A percentile compares a stretch with the other conserved stretches of the same genome.
These are phyloP conservation scores for Xenopus petersii DNA, from an alignment of 2,797 vertebrate species.

Conservation along the genomic window DNA sequence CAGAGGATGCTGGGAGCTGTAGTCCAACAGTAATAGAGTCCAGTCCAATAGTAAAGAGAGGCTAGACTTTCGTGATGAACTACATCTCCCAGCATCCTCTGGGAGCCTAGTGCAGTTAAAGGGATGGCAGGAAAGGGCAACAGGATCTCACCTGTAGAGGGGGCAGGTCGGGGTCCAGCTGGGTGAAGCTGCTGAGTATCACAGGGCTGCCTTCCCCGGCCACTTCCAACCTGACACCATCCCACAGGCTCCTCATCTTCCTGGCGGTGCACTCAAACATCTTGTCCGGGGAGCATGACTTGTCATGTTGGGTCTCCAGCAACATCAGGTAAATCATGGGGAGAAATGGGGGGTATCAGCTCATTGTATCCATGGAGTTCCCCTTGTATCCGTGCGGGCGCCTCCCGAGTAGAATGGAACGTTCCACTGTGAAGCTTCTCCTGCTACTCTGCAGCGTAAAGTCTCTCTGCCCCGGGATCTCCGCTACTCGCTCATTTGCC, in stretches of 20 bases:
- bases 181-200: conserved; percentile 89
- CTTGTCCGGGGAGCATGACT: conserved; percentile 64
- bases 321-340: conserved; percentile 33
- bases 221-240: conserved; percentile 86
- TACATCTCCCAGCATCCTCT: too few species aligned
- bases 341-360: conserved; percentile 4
- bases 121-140: too few species aligned
- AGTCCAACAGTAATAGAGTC: too few species aligned
- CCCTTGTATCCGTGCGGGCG: too few species aligned
- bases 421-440: neutral
- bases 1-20: too few species aligned
- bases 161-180: conserved; percentile 90
- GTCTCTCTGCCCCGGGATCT: neutral
- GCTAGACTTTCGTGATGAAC: too few species aligned
- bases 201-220: conserved; percentile 79
- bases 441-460: conserved; percentile 5
- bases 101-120: too few species aligned
- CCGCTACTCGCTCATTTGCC: neutral
- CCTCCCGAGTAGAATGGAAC: neutral
- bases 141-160: conserved; percentile 78
- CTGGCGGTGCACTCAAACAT: conserved; percentile 84
- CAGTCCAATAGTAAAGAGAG: too few species aligned
- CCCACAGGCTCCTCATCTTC: conserved; percentile 84
- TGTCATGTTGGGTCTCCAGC: conserved; percentile 41
- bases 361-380: conserved; percentile 5